Percentiles rank a stretch among this genome's conserved stretches.
These are phyloP conservation scores for Leiothrix lutea DNA, from an alignment of 2,113 vertebrate genomes.

Conservation along the genomic window DNA sequence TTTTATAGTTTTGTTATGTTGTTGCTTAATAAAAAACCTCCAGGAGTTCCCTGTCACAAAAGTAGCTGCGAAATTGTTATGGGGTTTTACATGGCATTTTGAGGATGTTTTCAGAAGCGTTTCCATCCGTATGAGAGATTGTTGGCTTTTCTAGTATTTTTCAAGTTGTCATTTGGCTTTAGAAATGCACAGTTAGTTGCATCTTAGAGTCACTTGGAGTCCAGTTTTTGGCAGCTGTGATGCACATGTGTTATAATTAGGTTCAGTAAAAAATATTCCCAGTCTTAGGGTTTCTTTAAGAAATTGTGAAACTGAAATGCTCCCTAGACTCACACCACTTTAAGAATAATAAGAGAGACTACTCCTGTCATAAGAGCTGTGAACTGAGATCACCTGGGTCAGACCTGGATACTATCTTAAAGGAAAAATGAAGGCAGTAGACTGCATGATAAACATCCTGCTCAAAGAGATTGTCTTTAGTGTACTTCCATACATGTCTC, in stretches of 20 bases:
- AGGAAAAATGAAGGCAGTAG: neutral
- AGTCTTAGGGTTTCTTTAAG: neutral
- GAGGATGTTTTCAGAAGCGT: slow-evolving; percentile 33
- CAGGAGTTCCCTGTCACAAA: neutral
- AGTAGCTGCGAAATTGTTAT: slow-evolving; percentile 30
- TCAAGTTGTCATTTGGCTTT: slow-evolving; percentile 13
- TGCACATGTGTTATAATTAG: slow-evolving; percentile 28
- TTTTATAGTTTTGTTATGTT: neutral
- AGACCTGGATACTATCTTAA: neutral
- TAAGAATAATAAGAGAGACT: neutral
- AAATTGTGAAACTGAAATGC: neutral
- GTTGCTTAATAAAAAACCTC: neutral
- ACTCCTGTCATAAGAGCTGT: neutral
- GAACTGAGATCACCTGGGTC: neutral
- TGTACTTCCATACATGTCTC: neutral
- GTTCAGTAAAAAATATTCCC: neutral
- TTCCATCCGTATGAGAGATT: neutral
- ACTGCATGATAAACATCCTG: neutral
- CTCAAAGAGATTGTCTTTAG: neutral
- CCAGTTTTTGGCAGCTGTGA: slow-evolving; percentile 18
- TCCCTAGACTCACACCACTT: neutral
- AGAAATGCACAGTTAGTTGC: neutral
- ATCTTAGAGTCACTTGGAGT: slow-evolving; percentile 5
- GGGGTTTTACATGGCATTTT: slow-evolving; percentile 11
- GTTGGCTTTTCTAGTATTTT: neutral